A percentile compares a stretch with the other conserved stretches of the same genome.
phyloP scores from a whole-genome alignment of 1,140 invertebrate genomes.

The Drosophila sechellia region DNA sequence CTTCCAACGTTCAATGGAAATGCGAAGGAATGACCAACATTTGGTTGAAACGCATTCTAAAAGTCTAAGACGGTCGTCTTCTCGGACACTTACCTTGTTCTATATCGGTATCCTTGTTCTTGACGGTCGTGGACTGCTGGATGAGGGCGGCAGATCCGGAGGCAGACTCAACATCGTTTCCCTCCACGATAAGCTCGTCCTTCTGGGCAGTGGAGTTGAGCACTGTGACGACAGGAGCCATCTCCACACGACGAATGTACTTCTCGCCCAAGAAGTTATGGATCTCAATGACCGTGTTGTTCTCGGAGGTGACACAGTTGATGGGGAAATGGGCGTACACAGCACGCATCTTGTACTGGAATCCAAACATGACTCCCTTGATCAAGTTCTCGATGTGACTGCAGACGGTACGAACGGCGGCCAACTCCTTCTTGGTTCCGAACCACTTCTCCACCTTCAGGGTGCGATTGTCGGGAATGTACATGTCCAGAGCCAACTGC shows the following conservation, averaged over 20 bases:
- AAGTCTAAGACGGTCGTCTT: conserved; percentile 91
- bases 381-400: conserved; percentile 99
- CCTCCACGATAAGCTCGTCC: conserved; percentile 98
- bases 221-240: conserved; percentile 97
- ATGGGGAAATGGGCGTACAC: conserved; percentile 99
- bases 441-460: conserved; percentile 99
- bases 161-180: conserved; percentile 98
- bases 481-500: conserved; percentile 97
- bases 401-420: conserved; percentile 98
- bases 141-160: conserved; percentile 99
- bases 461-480: conserved; percentile 89
- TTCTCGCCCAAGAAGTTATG: conserved; percentile 99
- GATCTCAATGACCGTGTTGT: conserved; percentile 96
- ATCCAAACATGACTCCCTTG: conserved; percentile 97
- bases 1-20: no score
- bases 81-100: conserved; percentile 99
- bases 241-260: conserved; percentile 96
- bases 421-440: conserved; percentile 98
- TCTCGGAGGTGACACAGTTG: conserved; percentile 98
- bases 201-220: conserved; percentile 97
- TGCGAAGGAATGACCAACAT: no score
- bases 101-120: conserved; percentile 99
- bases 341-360: conserved; percentile 99
- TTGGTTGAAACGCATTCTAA: conserved; percentile 67
- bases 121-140: conserved; percentile 99